Conservation (phyloP, 2,797 vertebrate species). For the Acipenser transmontanus region DNA sequence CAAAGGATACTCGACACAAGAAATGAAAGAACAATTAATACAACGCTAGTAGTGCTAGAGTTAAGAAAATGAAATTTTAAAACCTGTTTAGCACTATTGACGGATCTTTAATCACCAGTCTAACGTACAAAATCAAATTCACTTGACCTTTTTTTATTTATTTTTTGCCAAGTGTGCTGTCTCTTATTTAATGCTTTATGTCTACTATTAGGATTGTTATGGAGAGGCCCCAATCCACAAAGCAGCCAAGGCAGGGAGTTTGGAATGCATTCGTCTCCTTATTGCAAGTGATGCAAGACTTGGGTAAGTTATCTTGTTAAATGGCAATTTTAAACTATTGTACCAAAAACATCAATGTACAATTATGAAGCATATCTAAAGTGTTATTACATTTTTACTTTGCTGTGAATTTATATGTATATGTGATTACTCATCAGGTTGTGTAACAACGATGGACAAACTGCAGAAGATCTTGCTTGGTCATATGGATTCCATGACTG, state of each 20-base stretch:
- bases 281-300: conserved; percentile 55
- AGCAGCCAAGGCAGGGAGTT: conserved; percentile 60
- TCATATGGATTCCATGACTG: conserved; percentile 59
- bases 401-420: neutral
- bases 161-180: too few species aligned
- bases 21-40: too few species aligned
- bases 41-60: too few species aligned
- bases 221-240: conserved; percentile 66
- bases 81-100: too few species aligned
- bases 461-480: conserved; percentile 63
- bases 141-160: too few species aligned
- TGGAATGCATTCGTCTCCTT: conserved; percentile 65
- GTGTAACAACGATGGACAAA: conserved; percentile 62
- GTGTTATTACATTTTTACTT: neutral
- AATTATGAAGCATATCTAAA: neutral
- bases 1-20: too few species aligned
- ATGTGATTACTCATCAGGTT: conserved; percentile 42
- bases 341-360: neutral
- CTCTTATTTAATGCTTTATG: conserved; percentile 1
- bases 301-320: conserved; percentile 46
- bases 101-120: too few species aligned
- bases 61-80: too few species aligned
- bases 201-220: conserved; percentile 44
- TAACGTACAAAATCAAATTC: too few species aligned
- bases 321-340: neutral